These are phyloP conservation scores for Sebastes alutus DNA, from an alignment of 2,797 vertebrate genomes.

Conservation along the genomic window DNA sequence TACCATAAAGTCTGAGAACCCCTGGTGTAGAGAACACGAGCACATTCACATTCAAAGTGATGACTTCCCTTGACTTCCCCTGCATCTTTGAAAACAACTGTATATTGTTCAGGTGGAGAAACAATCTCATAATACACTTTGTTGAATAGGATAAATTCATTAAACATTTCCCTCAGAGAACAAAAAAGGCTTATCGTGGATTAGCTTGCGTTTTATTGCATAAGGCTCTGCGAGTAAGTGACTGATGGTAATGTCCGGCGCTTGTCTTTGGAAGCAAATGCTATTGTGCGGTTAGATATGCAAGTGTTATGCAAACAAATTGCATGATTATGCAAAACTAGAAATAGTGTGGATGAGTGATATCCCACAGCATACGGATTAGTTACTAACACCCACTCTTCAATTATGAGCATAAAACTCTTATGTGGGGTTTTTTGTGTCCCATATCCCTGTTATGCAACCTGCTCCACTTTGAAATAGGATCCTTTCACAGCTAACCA, in stretches of 20 bases:
- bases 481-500: constrained; percentile 45
- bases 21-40: neutral
- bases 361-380: constrained; percentile 73
- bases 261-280: constrained; percentile 15
- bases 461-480: constrained; percentile 67
- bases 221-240: constrained; percentile 3
- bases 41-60: neutral
- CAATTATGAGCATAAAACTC: constrained; percentile 76
- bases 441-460: constrained; percentile 70
- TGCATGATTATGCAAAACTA: constrained; percentile 66
- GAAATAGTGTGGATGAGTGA: constrained; percentile 66
- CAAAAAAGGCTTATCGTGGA: neutral
- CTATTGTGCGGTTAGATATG: constrained; percentile 34
- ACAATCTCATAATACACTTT: constrained; percentile 11
- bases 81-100: neutral
- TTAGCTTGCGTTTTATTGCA: constrained; percentile 24
- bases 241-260: constrained; percentile 34
- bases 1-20: no score
- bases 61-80: neutral
- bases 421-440: constrained; percentile 55
- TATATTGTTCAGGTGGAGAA: neutral
- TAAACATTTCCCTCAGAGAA: neutral
- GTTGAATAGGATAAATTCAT: constrained; percentile 23
- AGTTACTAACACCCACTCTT: constrained; percentile 74
- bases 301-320: constrained; percentile 68